A percentile compares a stretch with the other conserved stretches of the same genome.
Conservation (phyloP, 2,113 vertebrate species). For the Nestor notabilis region DNA sequence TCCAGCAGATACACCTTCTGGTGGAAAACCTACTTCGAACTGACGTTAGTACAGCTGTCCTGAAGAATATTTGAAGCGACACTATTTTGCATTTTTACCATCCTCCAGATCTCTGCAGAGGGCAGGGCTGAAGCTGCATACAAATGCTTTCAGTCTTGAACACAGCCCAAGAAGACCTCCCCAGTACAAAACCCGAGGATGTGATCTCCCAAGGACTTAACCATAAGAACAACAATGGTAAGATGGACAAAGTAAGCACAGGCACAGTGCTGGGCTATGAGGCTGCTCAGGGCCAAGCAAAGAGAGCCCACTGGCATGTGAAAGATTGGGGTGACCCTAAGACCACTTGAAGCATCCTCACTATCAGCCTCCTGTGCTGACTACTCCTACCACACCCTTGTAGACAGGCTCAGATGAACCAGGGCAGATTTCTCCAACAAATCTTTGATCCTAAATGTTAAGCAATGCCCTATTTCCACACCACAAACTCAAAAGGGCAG, state of each 20-base stretch:
- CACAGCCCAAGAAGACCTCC: neutral
- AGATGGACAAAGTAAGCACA: neutral
- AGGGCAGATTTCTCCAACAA: neutral
- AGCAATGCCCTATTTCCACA: neutral
- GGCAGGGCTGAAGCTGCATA: neutral
- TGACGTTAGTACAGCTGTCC: neutral
- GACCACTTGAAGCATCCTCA: rapidly evolving
- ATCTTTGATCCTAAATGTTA: neutral
- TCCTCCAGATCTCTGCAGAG: neutral
- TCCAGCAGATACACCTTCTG: neutral
- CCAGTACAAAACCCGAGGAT: rapidly evolving
- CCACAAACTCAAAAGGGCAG: neutral
- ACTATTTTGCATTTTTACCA: neutral
- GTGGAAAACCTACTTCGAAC: neutral
- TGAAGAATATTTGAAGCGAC: slow-evolving; percentile 1
- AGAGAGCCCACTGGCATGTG: neutral
- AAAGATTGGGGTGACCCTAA: neutral
- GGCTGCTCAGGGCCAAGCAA: neutral
- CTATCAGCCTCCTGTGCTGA: neutral
- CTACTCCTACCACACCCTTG: rapidly evolving
- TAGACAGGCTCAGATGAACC: rapidly evolving
- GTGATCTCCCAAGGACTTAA: neutral
- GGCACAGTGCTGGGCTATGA: rapidly evolving
- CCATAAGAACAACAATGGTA: rapidly evolving
- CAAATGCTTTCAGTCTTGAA: neutral